Evolutionary conservation across 1,140 invertebrate genomes (phyloP).

Genomic region (Acromyrmex echinatior): DNA sequence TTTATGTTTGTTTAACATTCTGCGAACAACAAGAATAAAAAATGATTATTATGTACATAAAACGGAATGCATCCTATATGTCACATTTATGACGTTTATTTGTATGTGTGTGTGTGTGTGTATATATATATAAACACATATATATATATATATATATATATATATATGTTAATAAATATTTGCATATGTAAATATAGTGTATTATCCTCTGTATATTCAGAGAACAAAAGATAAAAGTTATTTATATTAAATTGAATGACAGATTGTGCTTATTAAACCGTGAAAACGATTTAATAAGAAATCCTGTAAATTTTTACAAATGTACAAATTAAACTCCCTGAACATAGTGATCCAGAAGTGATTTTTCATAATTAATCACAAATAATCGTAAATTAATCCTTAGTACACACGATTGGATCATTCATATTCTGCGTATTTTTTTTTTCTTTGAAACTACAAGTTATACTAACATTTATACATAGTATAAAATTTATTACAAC

Average conservation of each 20-base stretch:
- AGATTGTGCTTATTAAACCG: not conserved
- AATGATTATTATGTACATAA: too few relatives aligned
- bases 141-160: too few relatives aligned
- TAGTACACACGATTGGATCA: too few relatives aligned
- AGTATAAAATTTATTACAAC: too few relatives aligned
- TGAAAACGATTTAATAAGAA: not conserved
- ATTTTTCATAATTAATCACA: not conserved
- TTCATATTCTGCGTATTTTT: too few relatives aligned
- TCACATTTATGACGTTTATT: too few relatives aligned
- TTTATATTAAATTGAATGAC: not conserved
- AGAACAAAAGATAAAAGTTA: constrained; percentile 4
- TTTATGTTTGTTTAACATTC: too few relatives aligned
- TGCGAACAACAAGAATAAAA: too few relatives aligned
- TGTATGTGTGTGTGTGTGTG: not conserved
- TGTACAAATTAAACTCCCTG: not conserved
- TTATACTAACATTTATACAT: too few relatives aligned
- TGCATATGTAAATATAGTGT: not conserved
- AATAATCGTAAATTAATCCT: not conserved
- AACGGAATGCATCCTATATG: too few relatives aligned
- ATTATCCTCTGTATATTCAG: not conserved
- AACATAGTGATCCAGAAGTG: not conserved
- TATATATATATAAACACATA: too few relatives aligned
- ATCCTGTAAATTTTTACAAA: not conserved
- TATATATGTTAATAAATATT: not conserved
- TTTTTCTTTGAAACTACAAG: too few relatives aligned